These are phyloP conservation scores for Hedychridium roseum DNA, from an alignment of 2,888 invertebrate species.

Conservation along the genomic window DNA sequence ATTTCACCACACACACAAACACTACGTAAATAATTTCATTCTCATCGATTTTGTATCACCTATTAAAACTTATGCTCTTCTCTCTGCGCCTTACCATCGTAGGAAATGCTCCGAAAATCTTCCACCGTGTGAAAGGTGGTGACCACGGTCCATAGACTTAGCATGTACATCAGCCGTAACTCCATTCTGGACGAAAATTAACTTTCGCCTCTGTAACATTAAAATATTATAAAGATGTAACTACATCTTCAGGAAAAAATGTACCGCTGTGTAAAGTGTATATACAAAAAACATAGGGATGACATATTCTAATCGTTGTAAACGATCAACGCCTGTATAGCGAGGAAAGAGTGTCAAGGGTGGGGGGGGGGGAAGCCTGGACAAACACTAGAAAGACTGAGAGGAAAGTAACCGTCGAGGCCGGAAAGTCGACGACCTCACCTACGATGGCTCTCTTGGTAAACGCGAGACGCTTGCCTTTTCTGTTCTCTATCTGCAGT, in stretches of 20 bases:
- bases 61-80: too few relatives aligned
- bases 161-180: conserved; percentile 25
- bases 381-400: conserved; percentile 12
- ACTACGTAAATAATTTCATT: too few relatives aligned
- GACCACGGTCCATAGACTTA: conserved; percentile 33
- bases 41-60: too few relatives aligned
- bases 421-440: conserved; percentile 36
- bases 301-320: too few relatives aligned
- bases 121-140: conserved; percentile 29
- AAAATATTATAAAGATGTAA: too few relatives aligned
- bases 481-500: too few relatives aligned
- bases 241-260: too few relatives aligned
- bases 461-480: too few relatives aligned
- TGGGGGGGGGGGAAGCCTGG: background rate
- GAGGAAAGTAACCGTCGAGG: conserved; percentile 16
- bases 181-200: conserved; percentile 27
- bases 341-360: background rate
- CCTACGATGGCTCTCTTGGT: conserved; percentile 23
- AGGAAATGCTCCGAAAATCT: conserved; percentile 57
- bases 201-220: too few relatives aligned
- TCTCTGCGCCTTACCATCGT: conserved; percentile 55
- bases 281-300: conserved; percentile 1
- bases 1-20: too few relatives aligned
- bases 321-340: conserved; percentile 3
- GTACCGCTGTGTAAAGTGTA: too few relatives aligned